A percentile compares a stretch with the other conserved stretches of the same genome.
Evolutionary conservation across 2,888 invertebrate species (phyloP).

Genomic region (Phyllotreta cruciferae): DNA sequence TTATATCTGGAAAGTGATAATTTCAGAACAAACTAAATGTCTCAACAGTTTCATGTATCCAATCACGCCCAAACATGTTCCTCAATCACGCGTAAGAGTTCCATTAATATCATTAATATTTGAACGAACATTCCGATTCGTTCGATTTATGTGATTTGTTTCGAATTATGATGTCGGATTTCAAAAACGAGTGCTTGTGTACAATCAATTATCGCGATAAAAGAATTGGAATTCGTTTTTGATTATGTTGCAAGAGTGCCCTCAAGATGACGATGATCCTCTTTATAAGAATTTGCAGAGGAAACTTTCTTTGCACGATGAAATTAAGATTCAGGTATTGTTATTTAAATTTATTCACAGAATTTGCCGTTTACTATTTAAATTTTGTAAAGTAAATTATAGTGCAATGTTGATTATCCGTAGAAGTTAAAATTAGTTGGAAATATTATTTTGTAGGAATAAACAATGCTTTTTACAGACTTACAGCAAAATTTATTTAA

Average conservation of each 20-base stretch:
- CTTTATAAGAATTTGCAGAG: constrained; percentile 28
- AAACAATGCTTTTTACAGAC: too few relatives aligned
- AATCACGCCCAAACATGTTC: constrained; percentile 31
- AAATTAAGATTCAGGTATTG: constrained; percentile 26
- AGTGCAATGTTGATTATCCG: too few relatives aligned
- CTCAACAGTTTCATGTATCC: constrained; percentile 3
- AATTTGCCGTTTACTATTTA: constrained; percentile 11
- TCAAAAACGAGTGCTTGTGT: too few relatives aligned
- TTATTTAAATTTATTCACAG: constrained; percentile 19
- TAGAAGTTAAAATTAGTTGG: too few relatives aligned
- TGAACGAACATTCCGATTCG: neutral
- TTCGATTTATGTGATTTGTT: too few relatives aligned
- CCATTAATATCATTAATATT: neutral
- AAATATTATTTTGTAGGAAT: too few relatives aligned
- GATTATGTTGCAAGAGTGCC: constrained; percentile 35
- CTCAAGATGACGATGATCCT: constrained; percentile 37
- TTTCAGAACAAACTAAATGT: constrained; percentile 21
- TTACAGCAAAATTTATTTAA: too few relatives aligned
- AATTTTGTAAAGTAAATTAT: constrained; percentile 18
- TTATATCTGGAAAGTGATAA: constrained; percentile 31
- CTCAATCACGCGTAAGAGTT: constrained; percentile 21
- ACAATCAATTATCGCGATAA: too few relatives aligned
- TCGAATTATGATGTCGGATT: too few relatives aligned
- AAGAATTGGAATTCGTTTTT: too few relatives aligned
- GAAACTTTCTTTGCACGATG: constrained; percentile 31